Base-by-base conservation (phyloP, 2,888 invertebrate species). In the Cataglyphis altisquamis region DNA sequence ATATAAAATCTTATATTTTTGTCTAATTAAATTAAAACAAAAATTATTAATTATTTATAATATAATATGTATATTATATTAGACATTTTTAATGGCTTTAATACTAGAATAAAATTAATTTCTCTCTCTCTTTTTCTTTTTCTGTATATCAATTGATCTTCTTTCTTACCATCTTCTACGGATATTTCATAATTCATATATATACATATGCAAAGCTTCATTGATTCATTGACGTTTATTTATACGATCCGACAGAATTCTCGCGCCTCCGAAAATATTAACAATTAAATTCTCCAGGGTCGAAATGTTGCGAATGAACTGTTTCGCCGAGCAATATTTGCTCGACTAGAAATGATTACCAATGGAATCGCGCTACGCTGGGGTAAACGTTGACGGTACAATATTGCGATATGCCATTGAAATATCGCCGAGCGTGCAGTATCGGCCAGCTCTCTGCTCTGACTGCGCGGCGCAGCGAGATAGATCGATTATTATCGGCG, bases 401-500 rank as follows among this genome's bases (percentile, higher is more conserved):
- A 90, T 88, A 89, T 88, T 86, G 87, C 87, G 77, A 86, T 80
- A 85, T 84, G 75, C 83, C 82, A 82, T 72, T 88, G 85, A 90
- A 90, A 90, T 90, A 90, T 87, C 85, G 83, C 63, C 83, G 83
- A 68, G 68, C 84, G 66, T 86, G 90, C 84, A 87, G 85, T 89
- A 85, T 66, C 86, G 67, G 52, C 74, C 41, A 78, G 57, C 48
- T 63, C 48, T 63, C 52, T 60, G 64, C 41, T 75, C 63, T 63
- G 29, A 52, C 64, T 60, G 52, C 39, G 12, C 45, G 60, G 29
- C 80, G 63, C 48, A 32, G 68, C 73, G 83, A 81, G 72, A 81
- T 83, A 85, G 80, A 84, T 86, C 90, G 87, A 88, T 90, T 88
- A 88, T 90, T 88, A 87, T 90, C 88, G 82, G 70, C 82, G 87